These are phyloP conservation scores for Trilocha varians DNA, from an alignment of 2,888 invertebrate genomes.

Conservation along the genomic window DNA sequence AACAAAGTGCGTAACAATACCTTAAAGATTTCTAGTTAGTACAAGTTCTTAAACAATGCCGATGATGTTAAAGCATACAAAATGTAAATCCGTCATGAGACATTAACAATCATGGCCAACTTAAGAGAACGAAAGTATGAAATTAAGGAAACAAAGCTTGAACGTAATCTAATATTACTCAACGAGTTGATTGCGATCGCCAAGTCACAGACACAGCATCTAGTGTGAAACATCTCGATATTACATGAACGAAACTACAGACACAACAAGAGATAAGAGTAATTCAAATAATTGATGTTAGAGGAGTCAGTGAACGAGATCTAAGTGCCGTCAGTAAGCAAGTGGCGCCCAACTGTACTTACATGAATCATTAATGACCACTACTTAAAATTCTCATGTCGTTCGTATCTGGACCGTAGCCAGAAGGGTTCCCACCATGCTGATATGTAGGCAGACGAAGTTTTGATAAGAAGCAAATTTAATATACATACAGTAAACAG, in stretches of 20 bases:
- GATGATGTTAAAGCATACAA: too few species aligned
- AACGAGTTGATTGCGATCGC: constrained; percentile 30
- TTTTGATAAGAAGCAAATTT: too few species aligned
- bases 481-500: neutral
- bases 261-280: constrained; percentile 32
- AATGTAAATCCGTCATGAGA: neutral
- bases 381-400: constrained; percentile 22
- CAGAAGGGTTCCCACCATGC: constrained; percentile 8
- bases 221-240: constrained; percentile 22
- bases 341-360: constrained; percentile 13
- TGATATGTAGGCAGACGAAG: neutral
- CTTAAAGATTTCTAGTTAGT: too few species aligned
- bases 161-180: constrained; percentile 26
- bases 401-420: constrained; percentile 18
- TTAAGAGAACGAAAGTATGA: constrained; percentile 13
- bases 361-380: constrained; percentile 35
- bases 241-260: constrained; percentile 26
- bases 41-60: too few species aligned
- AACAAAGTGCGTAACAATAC: too few species aligned
- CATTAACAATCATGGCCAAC: constrained; percentile 1
- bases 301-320: constrained; percentile 26
- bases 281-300: constrained; percentile 44
- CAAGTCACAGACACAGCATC: constrained; percentile 15
- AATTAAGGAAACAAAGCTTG: constrained; percentile 23
- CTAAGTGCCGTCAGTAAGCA: constrained; percentile 30